phyloP scores from a whole-genome alignment of 2,888 invertebrate genomes.

The Phragmatobia fuliginosa region DNA sequence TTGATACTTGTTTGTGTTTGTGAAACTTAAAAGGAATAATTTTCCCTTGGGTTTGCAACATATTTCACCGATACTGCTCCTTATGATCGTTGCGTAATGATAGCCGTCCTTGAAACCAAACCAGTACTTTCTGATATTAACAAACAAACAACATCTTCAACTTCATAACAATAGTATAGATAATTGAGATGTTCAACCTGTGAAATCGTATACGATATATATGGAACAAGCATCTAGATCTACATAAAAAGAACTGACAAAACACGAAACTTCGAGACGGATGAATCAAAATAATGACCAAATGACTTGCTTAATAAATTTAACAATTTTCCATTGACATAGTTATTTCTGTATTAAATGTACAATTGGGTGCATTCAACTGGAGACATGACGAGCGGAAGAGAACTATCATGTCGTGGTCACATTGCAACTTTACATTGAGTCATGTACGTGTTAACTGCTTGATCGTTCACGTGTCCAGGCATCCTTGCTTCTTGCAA shows the following conservation, averaged over 20 bases:
- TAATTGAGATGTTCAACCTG: too few relatives aligned
- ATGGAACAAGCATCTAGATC: not conserved
- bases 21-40: too few relatives aligned
- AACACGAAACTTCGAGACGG: constrained; percentile 1
- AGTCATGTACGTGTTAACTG: constrained; percentile 38
- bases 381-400: constrained; percentile 58
- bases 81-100: too few relatives aligned
- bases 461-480: constrained; percentile 12
- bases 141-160: too few relatives aligned
- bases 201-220: not conserved
- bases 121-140: too few relatives aligned
- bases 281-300: constrained; percentile 32
- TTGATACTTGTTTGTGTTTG: too few relatives aligned
- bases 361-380: constrained; percentile 52
- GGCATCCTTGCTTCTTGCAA: not conserved
- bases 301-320: constrained; percentile 50
- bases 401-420: constrained; percentile 50
- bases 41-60: too few relatives aligned
- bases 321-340: constrained; percentile 55
- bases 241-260: not conserved
- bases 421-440: constrained; percentile 41
- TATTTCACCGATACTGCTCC: too few relatives aligned
- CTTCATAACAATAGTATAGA: too few relatives aligned
- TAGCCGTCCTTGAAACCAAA: too few relatives aligned
- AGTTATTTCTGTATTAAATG: constrained; percentile 26